Conservation (phyloP, 1,140 invertebrate species). For the Orchesella cincta region DNA sequence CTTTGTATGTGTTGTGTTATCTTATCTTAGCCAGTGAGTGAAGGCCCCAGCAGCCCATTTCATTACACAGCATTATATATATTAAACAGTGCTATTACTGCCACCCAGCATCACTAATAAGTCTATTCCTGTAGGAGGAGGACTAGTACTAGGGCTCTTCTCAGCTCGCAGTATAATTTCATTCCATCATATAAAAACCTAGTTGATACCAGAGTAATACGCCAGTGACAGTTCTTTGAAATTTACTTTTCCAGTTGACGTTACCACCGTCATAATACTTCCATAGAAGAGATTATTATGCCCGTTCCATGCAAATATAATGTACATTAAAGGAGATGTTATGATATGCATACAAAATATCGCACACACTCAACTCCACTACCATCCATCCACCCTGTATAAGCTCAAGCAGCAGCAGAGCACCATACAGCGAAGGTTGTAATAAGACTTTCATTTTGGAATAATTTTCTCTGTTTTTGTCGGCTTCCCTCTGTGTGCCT, state of each 20-base stretch:
- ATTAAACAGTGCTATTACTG: neutral
- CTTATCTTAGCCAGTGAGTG: slow-evolving; percentile 8
- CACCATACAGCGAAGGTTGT: neutral
- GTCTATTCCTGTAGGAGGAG: no score
- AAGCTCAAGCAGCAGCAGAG: neutral
- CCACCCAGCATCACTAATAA: neutral
- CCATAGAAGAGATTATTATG: neutral
- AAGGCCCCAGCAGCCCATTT: neutral
- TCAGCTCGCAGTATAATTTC: no score
- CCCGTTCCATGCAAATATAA: neutral
- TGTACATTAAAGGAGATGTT: neutral
- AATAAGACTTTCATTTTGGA: neutral
- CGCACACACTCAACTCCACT: no score
- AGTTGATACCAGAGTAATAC: no score
- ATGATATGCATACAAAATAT: neutral
- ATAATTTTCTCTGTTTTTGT: neutral
- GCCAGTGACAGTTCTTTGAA: no score
- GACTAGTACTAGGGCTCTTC: no score
- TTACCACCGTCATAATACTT: neutral
- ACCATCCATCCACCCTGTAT: neutral
- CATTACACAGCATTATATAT: neutral
- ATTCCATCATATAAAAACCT: no score
- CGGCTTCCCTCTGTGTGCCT: neutral
- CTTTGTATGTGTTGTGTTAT: neutral
- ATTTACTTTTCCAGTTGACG: no score